Evolutionary conservation across 2,888 invertebrate genomes (phyloP).

Genomic region (Tyria jacobaeae): DNA sequence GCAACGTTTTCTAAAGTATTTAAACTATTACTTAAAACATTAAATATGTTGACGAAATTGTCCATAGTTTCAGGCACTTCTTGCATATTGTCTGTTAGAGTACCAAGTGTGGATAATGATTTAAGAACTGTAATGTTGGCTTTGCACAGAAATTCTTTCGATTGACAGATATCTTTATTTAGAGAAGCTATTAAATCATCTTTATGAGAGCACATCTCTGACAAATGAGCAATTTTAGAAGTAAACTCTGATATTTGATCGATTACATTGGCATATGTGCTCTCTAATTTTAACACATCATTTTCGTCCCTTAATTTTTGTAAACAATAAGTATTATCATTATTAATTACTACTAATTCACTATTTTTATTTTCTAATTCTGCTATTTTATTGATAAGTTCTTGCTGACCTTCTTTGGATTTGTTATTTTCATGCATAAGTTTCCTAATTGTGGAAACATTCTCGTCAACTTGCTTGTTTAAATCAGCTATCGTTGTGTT

Average conservation of each 20-base stretch:
- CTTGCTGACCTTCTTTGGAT: conserved; percentile 47
- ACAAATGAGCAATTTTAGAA: conserved; percentile 49
- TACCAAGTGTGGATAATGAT: conserved; percentile 55
- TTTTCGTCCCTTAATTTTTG: conserved; percentile 50
- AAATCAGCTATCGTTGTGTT: conserved; percentile 33
- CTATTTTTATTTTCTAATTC: conserved; percentile 45
- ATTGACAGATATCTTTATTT: conserved; percentile 46
- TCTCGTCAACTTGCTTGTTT: conserved; percentile 52
- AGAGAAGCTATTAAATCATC: conserved; percentile 54
- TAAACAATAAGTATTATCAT: conserved; percentile 43
- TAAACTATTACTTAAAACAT: conserved; percentile 54
- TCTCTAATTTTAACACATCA: conserved; percentile 29
- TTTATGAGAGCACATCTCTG: conserved; percentile 56
- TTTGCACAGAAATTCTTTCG: conserved; percentile 53
- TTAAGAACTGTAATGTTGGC: conserved; percentile 56
- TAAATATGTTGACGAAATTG: conserved; percentile 57
- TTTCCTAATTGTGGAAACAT: conserved; percentile 55
- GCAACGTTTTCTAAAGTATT: conserved; percentile 57
- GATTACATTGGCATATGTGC: conserved; percentile 47
- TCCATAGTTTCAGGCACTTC: conserved; percentile 60
- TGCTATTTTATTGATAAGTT: conserved; percentile 53
- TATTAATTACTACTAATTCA: conserved; percentile 47
- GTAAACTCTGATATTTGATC: conserved; percentile 48
- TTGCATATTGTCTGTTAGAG: conserved; percentile 57
- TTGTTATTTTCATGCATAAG: conserved; percentile 54